Base-by-base conservation (phyloP, 1,140 invertebrate species). In the Leptinotarsa undecemlineata region DNA sequence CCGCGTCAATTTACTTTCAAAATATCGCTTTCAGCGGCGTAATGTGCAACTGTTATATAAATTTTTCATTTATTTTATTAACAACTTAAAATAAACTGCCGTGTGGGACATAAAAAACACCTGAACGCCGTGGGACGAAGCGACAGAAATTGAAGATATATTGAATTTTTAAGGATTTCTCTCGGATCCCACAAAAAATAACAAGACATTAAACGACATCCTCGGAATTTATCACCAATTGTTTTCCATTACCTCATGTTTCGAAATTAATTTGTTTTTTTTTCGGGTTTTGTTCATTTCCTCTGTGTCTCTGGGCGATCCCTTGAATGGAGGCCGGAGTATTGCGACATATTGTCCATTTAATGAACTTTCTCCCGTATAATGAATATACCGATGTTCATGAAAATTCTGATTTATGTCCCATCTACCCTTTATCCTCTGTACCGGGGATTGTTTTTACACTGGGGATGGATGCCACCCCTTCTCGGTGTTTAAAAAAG, bases 191-290 rank as follows among this genome's bases (percentile, higher is more conserved):
- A 67, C 64, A 67, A 67, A 23, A 67, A 67, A 26, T 33, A 15
- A 42, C 42, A 23, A 67, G 64, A 67, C 42, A 57, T 23, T 33
- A 67, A 67, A 67, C 26, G 64, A 67, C 26, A 5, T 21, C 15
- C 17, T 67, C 64, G 8, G 15, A 67, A 67, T 67, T 67, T 67
- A 67, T 67, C 42, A 42, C 42, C 42, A 42, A 67, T 67, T 67
- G 64, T 67, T 67, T 67, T 26, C 64, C 64, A 33, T 67, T 67
- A 21, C 42, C 15, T 26, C 19, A 2, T 26, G 14, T 42, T 26
- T 42, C 4, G 64, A 67, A 42, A 33, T 67, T 67, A 67, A 42
- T 67, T 67, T 67, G n/a, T 67, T 67, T 67, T 67, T 66, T 67
- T 67, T 67, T 42, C 23, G 4, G 19, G 2, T 26, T 67, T 11